Evolutionary conservation across 2,888 invertebrate species (phyloP).

Genomic region (Watsonalla cultraria): DNA sequence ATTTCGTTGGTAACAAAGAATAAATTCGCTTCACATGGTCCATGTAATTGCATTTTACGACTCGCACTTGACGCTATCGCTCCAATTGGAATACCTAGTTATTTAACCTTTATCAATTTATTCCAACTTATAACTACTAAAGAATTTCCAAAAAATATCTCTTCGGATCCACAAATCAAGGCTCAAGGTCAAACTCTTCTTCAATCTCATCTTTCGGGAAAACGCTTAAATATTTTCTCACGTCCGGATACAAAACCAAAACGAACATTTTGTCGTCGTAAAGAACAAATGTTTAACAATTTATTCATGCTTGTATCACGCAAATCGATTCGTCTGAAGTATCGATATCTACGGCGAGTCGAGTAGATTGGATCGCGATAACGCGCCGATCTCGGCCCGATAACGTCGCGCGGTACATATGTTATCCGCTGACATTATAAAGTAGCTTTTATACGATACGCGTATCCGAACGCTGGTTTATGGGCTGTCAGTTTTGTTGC

Average conservation of each 20-base stretch:
- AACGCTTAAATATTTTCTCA: not conserved
- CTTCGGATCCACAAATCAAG: too few species aligned
- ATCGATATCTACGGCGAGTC: conserved; percentile 40
- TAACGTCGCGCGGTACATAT: conserved; percentile 57
- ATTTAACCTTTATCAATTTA: too few species aligned
- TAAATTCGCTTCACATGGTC: too few species aligned
- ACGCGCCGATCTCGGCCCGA: conserved; percentile 48
- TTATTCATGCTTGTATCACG: conserved; percentile 36
- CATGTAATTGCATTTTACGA: too few species aligned
- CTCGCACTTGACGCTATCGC: too few species aligned
- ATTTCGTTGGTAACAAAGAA: too few species aligned
- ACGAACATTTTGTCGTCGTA: not conserved
- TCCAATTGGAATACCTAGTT: too few species aligned
- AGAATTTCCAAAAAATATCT: too few species aligned
- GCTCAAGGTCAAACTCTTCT: not conserved
- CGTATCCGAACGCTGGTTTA: conserved; percentile 33
- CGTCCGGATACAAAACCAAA: not conserved
- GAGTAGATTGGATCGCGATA: conserved; percentile 59
- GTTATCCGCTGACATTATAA: conserved; percentile 55
- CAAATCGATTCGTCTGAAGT: conserved; percentile 43
- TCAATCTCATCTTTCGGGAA: not conserved
- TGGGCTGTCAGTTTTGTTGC: conserved; percentile 17
- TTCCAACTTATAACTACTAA: too few species aligned
- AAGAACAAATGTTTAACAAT: conserved; percentile 31
- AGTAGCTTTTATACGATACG: conserved; percentile 46